phyloP scores from a whole-genome alignment of 92 coral and sea anemone genomes.

The Phenganax stokvisi region DNA sequence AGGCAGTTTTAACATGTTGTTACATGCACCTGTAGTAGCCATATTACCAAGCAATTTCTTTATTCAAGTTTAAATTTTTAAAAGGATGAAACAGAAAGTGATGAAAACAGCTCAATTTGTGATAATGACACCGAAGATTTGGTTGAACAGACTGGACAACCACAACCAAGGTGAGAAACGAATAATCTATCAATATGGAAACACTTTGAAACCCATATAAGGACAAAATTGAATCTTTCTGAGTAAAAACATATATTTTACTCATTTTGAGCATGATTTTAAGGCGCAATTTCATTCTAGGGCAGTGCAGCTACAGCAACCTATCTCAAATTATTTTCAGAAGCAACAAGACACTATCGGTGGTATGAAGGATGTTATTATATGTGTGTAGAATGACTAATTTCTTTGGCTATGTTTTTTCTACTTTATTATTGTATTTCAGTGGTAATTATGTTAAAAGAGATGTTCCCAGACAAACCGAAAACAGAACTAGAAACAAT shows the following conservation, averaged over 20 bases:
- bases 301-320: conserved; percentile 4
- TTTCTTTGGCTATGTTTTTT: neutral
- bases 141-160: neutral
- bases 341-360: neutral
- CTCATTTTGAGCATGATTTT: neutral
- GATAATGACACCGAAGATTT: neutral
- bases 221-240: neutral
- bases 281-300: neutral
- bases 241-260: neutral
- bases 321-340: neutral
- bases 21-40: too few relatives aligned
- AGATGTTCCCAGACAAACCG: neutral
- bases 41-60: neutral
- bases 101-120: neutral
- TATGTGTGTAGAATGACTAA: neutral
- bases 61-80: neutral
- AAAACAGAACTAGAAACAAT: neutral
- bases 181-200: neutral
- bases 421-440: neutral
- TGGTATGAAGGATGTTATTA: conserved; percentile 8
- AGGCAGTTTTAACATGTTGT: too few relatives aligned
- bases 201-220: neutral
- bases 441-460: neutral
- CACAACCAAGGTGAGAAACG: neutral
- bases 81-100: neutral